A percentile compares a stretch with the other conserved stretches of the same genome.
Conservation (phyloP, 2,888 invertebrate species). For the Margaritifera margaritifera region DNA sequence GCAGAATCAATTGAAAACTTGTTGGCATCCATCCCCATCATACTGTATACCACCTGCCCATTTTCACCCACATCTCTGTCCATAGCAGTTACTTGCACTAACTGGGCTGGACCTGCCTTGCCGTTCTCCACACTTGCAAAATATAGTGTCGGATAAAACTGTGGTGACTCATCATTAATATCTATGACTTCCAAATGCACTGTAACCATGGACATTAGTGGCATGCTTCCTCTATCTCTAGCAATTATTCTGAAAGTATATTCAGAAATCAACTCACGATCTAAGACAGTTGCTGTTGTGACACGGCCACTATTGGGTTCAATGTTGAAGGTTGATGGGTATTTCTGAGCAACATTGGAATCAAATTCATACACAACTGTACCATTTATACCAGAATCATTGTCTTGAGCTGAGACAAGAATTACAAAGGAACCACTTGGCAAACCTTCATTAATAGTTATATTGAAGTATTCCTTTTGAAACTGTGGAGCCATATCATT, state of each 20-base stretch:
- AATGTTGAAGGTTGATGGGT: slow-evolving; percentile 91
- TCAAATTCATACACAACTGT: slow-evolving; percentile 78
- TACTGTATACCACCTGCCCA: slow-evolving; percentile 77
- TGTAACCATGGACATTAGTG: slow-evolving; percentile 91
- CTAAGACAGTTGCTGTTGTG: slow-evolving; percentile 83
- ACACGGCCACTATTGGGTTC: slow-evolving; percentile 90
- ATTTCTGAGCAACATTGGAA: slow-evolving; percentile 86
- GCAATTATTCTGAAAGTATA: slow-evolving; percentile 91
- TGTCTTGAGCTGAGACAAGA: slow-evolving; percentile 86
- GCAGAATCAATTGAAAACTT: slow-evolving; percentile 84
- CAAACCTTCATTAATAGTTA: slow-evolving; percentile 52
- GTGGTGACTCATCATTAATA: slow-evolving; percentile 93
- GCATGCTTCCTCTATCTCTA: slow-evolving; percentile 89
- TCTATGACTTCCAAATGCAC: slow-evolving; percentile 87
- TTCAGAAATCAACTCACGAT: slow-evolving; percentile 79
- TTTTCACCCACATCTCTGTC: slow-evolving; percentile 93
- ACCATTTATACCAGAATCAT: slow-evolving; percentile 90
- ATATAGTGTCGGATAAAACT: slow-evolving; percentile 92
- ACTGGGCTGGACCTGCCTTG: slow-evolving; percentile 79
- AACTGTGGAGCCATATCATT: slow-evolving; percentile 95
- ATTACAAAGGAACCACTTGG: slow-evolving; percentile 68
- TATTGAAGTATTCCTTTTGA: slow-evolving; percentile 47
- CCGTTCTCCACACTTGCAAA: slow-evolving; percentile 82
- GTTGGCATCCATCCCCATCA: slow-evolving; percentile 77
- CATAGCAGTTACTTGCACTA: slow-evolving; percentile 84